Percentiles rank a stretch among this genome's conserved stretches.
These are phyloP conservation scores for Dastarcus helophoroides DNA, from an alignment of 2,888 invertebrate species.

Conservation along the genomic window DNA sequence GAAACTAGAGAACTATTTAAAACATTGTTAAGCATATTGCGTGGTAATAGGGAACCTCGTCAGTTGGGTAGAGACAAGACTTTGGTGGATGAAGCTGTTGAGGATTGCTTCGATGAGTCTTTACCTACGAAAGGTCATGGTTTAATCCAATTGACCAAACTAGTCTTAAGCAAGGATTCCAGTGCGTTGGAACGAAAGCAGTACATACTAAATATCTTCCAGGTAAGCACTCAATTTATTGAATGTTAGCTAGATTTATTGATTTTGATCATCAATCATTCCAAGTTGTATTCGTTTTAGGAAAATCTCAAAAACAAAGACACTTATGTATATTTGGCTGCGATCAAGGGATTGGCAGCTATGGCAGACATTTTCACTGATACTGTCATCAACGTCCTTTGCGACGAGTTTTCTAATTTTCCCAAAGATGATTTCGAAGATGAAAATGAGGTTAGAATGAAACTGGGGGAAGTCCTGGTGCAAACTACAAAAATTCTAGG, in stretches of 20 bases:
- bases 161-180: conserved; percentile 55
- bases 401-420: conserved; percentile 48
- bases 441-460: conserved; percentile 51
- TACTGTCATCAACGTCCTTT: conserved; percentile 53
- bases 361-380: conserved; percentile 56
- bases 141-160: conserved; percentile 56
- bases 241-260: conserved; percentile 1
- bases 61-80: conserved; percentile 25
- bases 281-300: conserved; percentile 32
- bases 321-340: conserved; percentile 70
- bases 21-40: background rate
- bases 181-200: conserved; percentile 53
- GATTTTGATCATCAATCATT: background rate
- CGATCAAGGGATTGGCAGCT: conserved; percentile 63
- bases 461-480: conserved; percentile 71
- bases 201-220: conserved; percentile 57
- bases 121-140: conserved; percentile 77
- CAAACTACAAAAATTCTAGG: conserved; percentile 60
- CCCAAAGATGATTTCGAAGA: conserved; percentile 33
- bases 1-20: conserved; percentile 38
- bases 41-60: too few relatives aligned
- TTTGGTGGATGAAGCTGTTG: conserved; percentile 50
- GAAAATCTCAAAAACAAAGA: conserved; percentile 67
- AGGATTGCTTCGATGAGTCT: conserved; percentile 56
- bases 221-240: conserved; percentile 39